Conservation (phyloP, 2,888 invertebrate genomes). For the Leptogaster cylindrica region DNA sequence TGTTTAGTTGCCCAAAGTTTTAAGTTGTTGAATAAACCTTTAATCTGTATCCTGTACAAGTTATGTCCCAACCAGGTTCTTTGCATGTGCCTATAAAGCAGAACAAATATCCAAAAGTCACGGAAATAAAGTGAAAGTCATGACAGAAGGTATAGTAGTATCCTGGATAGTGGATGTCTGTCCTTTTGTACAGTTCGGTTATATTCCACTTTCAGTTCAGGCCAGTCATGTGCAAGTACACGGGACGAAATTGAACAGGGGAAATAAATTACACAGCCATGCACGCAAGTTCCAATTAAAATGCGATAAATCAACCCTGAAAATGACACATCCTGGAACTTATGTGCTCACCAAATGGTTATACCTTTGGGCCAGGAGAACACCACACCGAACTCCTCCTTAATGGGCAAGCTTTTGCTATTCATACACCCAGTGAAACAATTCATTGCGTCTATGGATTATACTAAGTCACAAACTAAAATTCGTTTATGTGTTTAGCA, state of each 20-base stretch:
- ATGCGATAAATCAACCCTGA: constrained; percentile 41
- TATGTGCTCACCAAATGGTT: constrained; percentile 28
- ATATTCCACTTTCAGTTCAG: background rate
- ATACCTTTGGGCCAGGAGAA: too few relatives aligned
- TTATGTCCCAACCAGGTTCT: too few relatives aligned
- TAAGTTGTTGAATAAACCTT: too few relatives aligned
- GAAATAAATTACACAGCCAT: constrained; percentile 34
- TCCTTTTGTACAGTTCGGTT: background rate
- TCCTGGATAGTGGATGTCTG: constrained; percentile 11
- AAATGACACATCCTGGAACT: constrained; percentile 35
- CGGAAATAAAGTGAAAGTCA: constrained; percentile 30
- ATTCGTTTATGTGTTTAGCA: too few relatives aligned
- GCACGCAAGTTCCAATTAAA: constrained; percentile 41
- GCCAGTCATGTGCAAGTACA: constrained; percentile 17
- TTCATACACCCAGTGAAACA: too few relatives aligned
- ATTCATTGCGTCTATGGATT: too few relatives aligned
- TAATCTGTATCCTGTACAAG: too few relatives aligned
- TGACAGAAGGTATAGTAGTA: constrained; percentile 29
- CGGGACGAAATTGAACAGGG: constrained; percentile 29
- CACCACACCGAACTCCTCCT: too few relatives aligned
- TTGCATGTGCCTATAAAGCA: constrained; percentile 27
- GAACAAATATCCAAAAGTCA: constrained; percentile 33
- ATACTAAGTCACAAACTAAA: too few relatives aligned
- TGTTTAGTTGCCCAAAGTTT: too few relatives aligned
- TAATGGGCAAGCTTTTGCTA: too few relatives aligned